These are phyloP conservation scores for Tenthredo mesomela DNA, from an alignment of 2,888 invertebrate species.

Conservation along the genomic window DNA sequence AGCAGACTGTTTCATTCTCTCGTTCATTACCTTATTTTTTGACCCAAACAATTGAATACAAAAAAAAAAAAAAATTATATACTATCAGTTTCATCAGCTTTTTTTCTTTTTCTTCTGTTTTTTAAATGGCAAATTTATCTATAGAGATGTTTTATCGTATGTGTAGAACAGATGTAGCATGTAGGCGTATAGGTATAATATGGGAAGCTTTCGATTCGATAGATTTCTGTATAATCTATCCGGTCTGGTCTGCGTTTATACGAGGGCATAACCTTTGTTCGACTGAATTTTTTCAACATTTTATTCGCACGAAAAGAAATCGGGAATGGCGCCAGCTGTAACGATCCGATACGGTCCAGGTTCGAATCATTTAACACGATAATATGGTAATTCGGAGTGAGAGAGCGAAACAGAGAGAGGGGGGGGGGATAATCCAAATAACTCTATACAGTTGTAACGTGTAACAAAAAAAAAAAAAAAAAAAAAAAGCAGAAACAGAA, in stretches of 20 bases:
- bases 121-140: neutral
- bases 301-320: conserved; percentile 18
- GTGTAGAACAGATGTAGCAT: too few relatives aligned
- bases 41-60: neutral
- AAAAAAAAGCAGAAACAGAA: too few relatives aligned
- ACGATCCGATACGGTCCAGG: conserved; percentile 8
- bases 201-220: neutral
- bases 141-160: neutral
- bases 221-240: neutral
- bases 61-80: neutral
- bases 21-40: neutral
- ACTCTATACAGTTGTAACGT: neutral
- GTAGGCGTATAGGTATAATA: too few relatives aligned
- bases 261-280: neutral
- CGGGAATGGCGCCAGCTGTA: conserved; percentile 20
- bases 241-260: neutral
- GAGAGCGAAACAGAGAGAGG: conserved; percentile 37
- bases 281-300: conserved; percentile 11
- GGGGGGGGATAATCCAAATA: conserved; percentile 45
- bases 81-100: neutral
- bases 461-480: neutral
- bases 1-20: neutral
- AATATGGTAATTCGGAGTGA: conserved; percentile 22
- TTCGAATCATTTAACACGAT: conserved; percentile 38
- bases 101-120: neutral